Evolutionary conservation across 1,140 invertebrate genomes (phyloP), one percentile per base, ranked within the genome.

Genomic region (Andrena cerasifolii): DNA sequence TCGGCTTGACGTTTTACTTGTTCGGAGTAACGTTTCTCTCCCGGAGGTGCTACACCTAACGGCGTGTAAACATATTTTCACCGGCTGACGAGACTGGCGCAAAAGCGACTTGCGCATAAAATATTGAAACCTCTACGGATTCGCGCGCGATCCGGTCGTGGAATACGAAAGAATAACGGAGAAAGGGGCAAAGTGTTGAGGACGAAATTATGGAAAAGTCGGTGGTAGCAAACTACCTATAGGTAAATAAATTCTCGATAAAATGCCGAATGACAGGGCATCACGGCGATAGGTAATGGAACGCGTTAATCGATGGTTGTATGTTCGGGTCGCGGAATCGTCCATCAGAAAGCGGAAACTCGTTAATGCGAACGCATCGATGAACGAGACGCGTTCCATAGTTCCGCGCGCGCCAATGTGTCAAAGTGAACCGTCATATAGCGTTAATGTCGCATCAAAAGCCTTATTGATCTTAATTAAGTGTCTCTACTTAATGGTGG

Each of bases 391-490:
- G 1, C 6, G 40, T 36, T 2, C 16, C 8, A 18, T 18, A 18
- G 16, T 18, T 3, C 16, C 24, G 28, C 14, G 5, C 28, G 12
- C n/a, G 24, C 8, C 21, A 36, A 10, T 36, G n/a, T 26, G 68
- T 70, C 63, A 74, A 79, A 73, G 67, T 28, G 18, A 40, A 36
- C 28, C n/a, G 45, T 33, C 58, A 6, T 58, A 53, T 31, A 47
- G n/a, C 71, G 68, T 62, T 73, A 62, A 78, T 53, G 45, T 54
- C 67, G 61, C 53, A 65, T 56, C 80, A 47, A 58, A 79, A 79
- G 82, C 65, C 61, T 78, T 73, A 72, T 78, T 78, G 67, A 78
- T 63, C 51, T 74, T 83, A 83, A 83, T 83, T 83, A 79, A 79
- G 61, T 72, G 81, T 75, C 49, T 67, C 62, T 75, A 83, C 71